Base-by-base conservation (phyloP, 2,888 invertebrate species). In the Petrolisthes cinctipes region DNA sequence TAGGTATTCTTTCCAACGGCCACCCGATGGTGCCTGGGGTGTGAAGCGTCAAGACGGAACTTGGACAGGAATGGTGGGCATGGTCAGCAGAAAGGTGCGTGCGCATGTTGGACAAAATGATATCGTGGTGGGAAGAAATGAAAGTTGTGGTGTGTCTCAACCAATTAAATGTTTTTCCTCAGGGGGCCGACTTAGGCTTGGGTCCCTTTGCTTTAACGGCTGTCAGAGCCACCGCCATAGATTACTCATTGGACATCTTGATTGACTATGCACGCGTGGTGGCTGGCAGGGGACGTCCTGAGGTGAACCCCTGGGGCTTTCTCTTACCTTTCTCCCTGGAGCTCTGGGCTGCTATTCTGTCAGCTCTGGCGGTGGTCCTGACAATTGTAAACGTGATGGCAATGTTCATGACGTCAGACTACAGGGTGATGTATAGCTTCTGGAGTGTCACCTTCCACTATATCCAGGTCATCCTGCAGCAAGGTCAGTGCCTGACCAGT, bases 271-370 rank as follows among this genome's bases (percentile, higher is more conserved):
- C 56, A 4, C 80, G 71, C 17, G 20, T 85, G 23, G 6, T 85
- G n/a, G 68, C 53, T 0, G 73, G 73, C 14, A n/a, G 73, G 4
- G 80, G 80, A 4, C 20, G 71, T 6, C 66, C 80, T 7, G 85
- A 85, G 53, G 80, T 56, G 54, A 73, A 85, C 37, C 80, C 85
- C 7, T 85, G 79, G 79, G 68, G 80, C 54, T 85, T 85, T 80
- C 80, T 85, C 61, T 37, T 85, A 57, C 80, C 85, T 37, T 80
- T 85, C 78, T 66, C 79, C 7, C 85, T 80, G 3, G 57, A 14
- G 56, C 79, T 85, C 54, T 85, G 85, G 85, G 56, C 9, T 11
- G 85, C 80, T 23, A 71, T 79, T 37, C 71, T 85, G 37, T 11
- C 14, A 9, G 17, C 80, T 1, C 71, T 80, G 73, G 23, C 3